Base-by-base conservation (phyloP, 30 jellyfish, hydroid and myxozoan species). In the Nemopilema nomurai region DNA sequence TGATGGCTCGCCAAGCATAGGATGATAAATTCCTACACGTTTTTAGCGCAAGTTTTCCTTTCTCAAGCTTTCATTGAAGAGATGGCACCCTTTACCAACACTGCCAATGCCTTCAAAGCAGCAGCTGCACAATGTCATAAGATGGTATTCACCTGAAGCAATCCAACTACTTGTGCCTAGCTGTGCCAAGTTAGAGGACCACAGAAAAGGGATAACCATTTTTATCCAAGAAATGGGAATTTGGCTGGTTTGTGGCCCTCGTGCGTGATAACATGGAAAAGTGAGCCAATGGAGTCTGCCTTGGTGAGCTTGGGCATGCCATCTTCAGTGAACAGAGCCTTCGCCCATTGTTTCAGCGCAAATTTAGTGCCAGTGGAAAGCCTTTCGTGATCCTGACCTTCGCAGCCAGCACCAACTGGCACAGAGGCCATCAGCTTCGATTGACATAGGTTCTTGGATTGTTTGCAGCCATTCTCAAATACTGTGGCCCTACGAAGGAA, bases 171-270 rank as follows among this genome's bases (percentile, higher is more conserved):
- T 41, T 13, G 13, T 41, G 9, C 13, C 13, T 41, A 13, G 57
- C 57, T 41, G 9, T 41, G 57, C 57, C 57, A 41, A 6, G 13
- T 41, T 3, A 41, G 13, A 41, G 9, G 13, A 41, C 57, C 57
- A 41, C 6, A 41, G 57, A 13, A 23, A 20, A 67, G 16, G 8
- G 16, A 67, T 67, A 67, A 24, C 41, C 16, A 67, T 67, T 67
- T 41, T 31, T 72, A 84, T 22, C 87, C 93, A 64, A 84, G 87
- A 62, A 84, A 84, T 50, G 93, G 93, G 65, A 68, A 65, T 41
- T 84, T 78, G 6, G 87, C 87, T 4, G 93, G 93, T 28, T 84
- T 63, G 69, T 84, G 93, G 33, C 93, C 93, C 79, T 84, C 93
- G 70, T 84, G 93, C 28, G 93, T 73, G 68, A 84, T 78, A 24